Conservation (phyloP, 2,113 vertebrate genomes). For the Varanus salvator region DNA sequence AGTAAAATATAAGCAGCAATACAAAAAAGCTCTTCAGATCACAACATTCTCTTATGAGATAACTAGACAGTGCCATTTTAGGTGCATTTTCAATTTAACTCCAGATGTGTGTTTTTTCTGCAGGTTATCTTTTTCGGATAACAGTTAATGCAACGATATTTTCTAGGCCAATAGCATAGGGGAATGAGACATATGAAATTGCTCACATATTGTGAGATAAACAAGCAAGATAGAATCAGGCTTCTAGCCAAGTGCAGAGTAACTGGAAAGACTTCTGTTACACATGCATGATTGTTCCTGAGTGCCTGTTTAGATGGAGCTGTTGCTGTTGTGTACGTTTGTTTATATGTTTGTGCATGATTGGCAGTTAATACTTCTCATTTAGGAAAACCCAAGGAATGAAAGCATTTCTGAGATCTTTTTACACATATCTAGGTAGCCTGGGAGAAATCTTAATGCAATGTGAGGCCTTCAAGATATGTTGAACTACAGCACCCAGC, state of each 20-base stretch:
- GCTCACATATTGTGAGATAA: slow-evolving; percentile 37
- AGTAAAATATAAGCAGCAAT: not conserved
- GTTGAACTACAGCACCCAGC: too few species aligned
- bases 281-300: slow-evolving; percentile 45
- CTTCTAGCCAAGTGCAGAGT: slow-evolving; percentile 55
- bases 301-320: slow-evolving; percentile 42
- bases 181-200: not conserved
- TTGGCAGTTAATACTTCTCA: slow-evolving; percentile 30
- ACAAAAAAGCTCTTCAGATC: slow-evolving; percentile 22
- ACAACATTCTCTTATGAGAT: slow-evolving; percentile 42
- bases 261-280: slow-evolving; percentile 40
- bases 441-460: not conserved
- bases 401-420: not conserved
- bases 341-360: slow-evolving; percentile 27
- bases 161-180: slow-evolving; percentile 41
- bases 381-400: slow-evolving; percentile 20
- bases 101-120: slow-evolving; percentile 45
- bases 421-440: slow-evolving; percentile 26
- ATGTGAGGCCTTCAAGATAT: too few species aligned
- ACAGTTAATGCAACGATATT: slow-evolving; percentile 40
- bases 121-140: slow-evolving; percentile 42
- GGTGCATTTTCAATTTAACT: slow-evolving; percentile 4
- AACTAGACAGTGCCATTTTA: slow-evolving; percentile 15
- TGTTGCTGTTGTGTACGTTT: slow-evolving; percentile 41
- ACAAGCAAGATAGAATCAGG: slow-evolving; percentile 32